Evolutionary conservation across 2,797 vertebrate species (phyloP).

Genomic region (Gallirallus australis): DNA sequence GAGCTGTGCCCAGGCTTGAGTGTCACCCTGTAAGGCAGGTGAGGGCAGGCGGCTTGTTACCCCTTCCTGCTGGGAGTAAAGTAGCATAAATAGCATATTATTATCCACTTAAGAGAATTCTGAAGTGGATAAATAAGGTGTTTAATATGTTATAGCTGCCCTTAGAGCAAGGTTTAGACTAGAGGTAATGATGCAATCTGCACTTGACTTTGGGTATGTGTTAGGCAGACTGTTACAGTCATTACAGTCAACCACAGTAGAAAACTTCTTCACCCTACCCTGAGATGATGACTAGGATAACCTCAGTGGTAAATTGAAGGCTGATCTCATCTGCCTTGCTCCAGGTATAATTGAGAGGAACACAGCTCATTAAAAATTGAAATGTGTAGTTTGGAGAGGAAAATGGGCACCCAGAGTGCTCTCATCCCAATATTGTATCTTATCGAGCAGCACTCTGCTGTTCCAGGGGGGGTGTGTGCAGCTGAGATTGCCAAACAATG

Average conservation of each 20-base stretch:
- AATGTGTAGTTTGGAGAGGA: not conserved
- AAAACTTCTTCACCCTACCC: not conserved
- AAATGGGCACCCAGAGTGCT: not conserved
- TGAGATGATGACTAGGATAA: not conserved
- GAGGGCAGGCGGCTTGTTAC: not conserved
- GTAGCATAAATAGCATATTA: too few species aligned
- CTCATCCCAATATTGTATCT: not conserved
- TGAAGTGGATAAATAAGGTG: too few species aligned
- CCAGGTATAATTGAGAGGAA: not conserved
- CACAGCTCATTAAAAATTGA: constrained; percentile 13
- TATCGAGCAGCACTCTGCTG: not conserved
- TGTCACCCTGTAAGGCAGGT: not conserved
- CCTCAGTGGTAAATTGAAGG: not conserved
- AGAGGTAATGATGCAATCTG: not conserved
- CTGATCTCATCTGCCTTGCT: not conserved
- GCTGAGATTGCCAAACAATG: not conserved
- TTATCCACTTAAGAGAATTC: too few species aligned
- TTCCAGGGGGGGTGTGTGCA: not conserved
- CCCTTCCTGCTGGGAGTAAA: too few species aligned
- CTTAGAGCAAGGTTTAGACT: not conserved
- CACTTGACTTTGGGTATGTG: not conserved
- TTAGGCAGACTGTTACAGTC: not conserved
- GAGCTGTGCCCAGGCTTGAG: fast-evolving
- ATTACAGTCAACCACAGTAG: not conserved
- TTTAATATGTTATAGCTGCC: not conserved